A percentile compares a stretch with the other conserved stretches of the same genome.
phyloP scores from a whole-genome alignment of 2,888 invertebrate species.

The Tinea trinotella region DNA sequence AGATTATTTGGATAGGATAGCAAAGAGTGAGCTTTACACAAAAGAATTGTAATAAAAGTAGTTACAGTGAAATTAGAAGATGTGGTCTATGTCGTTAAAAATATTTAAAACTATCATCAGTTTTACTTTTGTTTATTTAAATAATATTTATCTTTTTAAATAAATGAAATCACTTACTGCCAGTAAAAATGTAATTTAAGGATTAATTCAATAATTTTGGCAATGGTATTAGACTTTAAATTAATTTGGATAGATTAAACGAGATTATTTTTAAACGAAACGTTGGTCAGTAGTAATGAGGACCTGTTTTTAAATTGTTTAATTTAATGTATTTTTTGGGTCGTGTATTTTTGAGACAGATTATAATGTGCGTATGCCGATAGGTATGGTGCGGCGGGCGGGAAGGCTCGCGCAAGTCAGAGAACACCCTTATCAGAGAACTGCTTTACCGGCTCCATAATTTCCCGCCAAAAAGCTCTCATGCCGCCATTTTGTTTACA shows the following conservation, averaged over 20 bases:
- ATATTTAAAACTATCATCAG: not conserved
- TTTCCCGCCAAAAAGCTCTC: slow-evolving; percentile 60
- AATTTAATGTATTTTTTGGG: slow-evolving; percentile 1
- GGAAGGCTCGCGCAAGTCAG: slow-evolving; percentile 90
- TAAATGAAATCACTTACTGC: not conserved
- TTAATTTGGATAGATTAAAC: not conserved
- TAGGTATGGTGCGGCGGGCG: slow-evolving; percentile 89
- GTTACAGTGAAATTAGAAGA: not conserved
- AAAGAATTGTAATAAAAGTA: slow-evolving; percentile 28
- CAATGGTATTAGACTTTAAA: not conserved
- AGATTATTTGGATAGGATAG: slow-evolving; percentile 65
- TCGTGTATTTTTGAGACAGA: slow-evolving; percentile 5
- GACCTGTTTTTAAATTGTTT: not conserved
- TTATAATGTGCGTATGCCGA: slow-evolving; percentile 63
- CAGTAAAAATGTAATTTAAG: not conserved
- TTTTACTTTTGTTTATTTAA: not conserved
- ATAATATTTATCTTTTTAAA: no score
- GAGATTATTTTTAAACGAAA: not conserved
- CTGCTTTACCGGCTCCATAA: slow-evolving; percentile 81
- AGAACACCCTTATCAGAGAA: slow-evolving; percentile 99
- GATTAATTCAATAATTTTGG: not conserved
- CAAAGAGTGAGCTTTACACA: slow-evolving; percentile 68
- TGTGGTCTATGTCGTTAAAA: not conserved
- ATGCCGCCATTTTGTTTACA: slow-evolving; percentile 69
- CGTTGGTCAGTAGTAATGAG: not conserved